phyloP scores from a whole-genome alignment of 2,797 vertebrate genomes.

The Spea hammondii region DNA sequence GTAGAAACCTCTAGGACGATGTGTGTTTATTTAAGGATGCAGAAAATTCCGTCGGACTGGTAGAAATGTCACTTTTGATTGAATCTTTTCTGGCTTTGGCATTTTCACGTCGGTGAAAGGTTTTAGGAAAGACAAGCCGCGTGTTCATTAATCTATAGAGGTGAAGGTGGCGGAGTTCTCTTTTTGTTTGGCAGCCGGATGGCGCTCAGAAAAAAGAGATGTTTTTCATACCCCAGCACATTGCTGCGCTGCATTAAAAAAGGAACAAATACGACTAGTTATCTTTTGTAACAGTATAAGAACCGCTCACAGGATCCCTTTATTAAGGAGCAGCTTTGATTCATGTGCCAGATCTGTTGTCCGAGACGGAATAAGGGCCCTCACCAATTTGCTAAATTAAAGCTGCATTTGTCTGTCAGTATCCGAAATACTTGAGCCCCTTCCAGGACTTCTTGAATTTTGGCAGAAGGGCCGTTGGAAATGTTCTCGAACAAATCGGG shows the following conservation, averaged over 20 bases:
- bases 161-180: background rate
- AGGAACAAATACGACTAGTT: slow-evolving; percentile 5
- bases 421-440: slow-evolving; percentile 49
- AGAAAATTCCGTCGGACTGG: too few relatives aligned
- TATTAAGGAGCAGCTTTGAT: slow-evolving; percentile 26
- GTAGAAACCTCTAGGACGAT: too few relatives aligned
- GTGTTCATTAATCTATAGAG: background rate
- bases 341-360: slow-evolving; percentile 34
- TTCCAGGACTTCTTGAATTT: slow-evolving; percentile 37
- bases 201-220: background rate
- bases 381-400: slow-evolving; percentile 49
- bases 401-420: slow-evolving; percentile 49
- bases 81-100: too few relatives aligned
- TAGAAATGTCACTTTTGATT: too few relatives aligned
- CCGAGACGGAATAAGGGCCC: slow-evolving; percentile 32
- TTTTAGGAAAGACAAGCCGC: too few relatives aligned
- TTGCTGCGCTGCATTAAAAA: slow-evolving; percentile 11
- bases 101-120: too few relatives aligned
- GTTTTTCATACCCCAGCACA: background rate
- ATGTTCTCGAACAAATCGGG: slow-evolving; percentile 22
- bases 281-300: slow-evolving; percentile 14
- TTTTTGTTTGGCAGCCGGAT: background rate
- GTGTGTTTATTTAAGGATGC: too few relatives aligned
- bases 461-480: slow-evolving; percentile 8
- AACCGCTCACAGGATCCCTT: slow-evolving; percentile 6